phyloP scores from a whole-genome alignment of 2,113 vertebrate genomes.

The Dicentrarchus labrax region DNA sequence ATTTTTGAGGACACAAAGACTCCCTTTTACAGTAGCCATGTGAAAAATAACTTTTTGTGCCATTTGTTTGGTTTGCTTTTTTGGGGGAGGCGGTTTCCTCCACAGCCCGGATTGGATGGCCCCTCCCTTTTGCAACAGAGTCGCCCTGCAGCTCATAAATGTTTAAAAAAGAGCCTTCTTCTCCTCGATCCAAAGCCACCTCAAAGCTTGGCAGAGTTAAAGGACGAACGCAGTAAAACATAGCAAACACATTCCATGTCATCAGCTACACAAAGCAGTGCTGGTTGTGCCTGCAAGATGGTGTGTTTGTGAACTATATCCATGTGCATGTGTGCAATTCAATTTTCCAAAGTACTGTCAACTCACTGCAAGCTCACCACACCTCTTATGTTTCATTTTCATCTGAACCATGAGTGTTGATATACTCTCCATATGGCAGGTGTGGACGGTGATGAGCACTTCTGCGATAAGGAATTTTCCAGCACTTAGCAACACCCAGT shows the following conservation, averaged over 20 bases:
- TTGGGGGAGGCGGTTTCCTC: conserved; percentile 54
- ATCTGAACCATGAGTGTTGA: not conserved
- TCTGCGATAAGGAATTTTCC: conserved; percentile 9
- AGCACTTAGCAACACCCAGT: conserved; percentile 3
- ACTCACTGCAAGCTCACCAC: not conserved
- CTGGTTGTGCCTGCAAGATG: conserved; percentile 3
- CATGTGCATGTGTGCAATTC: not conserved
- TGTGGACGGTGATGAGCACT: not conserved
- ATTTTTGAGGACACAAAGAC: conserved; percentile 76
- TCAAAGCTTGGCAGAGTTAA: conserved; percentile 66
- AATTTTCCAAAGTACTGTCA: conserved; percentile 6
- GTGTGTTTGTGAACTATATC: conserved; percentile 2
- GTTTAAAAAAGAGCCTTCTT: conserved; percentile 65
- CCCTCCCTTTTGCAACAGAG: conserved; percentile 54
- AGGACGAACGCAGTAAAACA: conserved; percentile 37
- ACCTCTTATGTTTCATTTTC: not conserved
- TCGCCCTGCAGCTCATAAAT: conserved; percentile 71
- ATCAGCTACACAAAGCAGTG: conserved; percentile 12
- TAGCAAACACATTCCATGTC: conserved; percentile 62
- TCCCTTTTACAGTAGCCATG: conserved; percentile 76
- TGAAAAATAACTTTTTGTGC: conserved; percentile 74
- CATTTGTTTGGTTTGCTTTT: conserved; percentile 75
- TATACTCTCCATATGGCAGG: conserved; percentile 22
- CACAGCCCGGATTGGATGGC: conserved; percentile 27
- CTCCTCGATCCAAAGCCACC: conserved; percentile 66